Evolutionary conservation across 2,797 vertebrate genomes (phyloP).

Genomic region (Dromococcyx pavoninus): DNA sequence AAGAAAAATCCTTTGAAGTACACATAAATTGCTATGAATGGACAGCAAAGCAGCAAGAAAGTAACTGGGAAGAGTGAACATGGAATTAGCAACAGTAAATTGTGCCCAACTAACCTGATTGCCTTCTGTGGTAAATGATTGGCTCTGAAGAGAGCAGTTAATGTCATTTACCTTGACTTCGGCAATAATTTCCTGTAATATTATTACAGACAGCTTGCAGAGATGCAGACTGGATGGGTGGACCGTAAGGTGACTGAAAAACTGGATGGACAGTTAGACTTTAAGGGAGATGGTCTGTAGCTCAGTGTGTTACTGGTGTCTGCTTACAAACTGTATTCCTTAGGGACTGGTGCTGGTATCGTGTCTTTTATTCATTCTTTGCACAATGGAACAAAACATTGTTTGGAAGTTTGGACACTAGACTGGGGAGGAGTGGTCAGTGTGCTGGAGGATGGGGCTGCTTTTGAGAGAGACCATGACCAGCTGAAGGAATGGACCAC

Average conservation of each 20-base stretch:
- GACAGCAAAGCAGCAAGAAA: neutral
- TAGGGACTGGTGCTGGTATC: neutral
- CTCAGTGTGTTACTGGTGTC: neutral
- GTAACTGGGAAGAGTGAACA: neutral
- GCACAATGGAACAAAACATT: neutral
- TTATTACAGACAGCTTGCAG: neutral
- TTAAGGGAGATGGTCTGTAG: neutral
- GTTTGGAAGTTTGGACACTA: neutral
- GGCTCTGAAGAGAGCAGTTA: neutral
- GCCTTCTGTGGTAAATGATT: neutral
- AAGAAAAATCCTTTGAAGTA: neutral
- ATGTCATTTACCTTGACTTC: neutral
- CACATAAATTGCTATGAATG: neutral
- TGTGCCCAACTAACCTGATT: neutral
- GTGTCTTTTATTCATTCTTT: neutral
- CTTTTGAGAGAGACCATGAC: neutral
- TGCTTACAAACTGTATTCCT: neutral
- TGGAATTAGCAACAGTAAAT: neutral
- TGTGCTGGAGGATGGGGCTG: neutral
- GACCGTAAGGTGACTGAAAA: neutral
- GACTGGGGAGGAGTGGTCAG: neutral
- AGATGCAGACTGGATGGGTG: neutral
- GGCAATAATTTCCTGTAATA: neutral
- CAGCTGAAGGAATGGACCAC: neutral
- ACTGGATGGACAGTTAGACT: neutral